These are phyloP conservation scores for Monochamus alternatus DNA, from an alignment of 2,888 invertebrate genomes.

Conservation along the genomic window DNA sequence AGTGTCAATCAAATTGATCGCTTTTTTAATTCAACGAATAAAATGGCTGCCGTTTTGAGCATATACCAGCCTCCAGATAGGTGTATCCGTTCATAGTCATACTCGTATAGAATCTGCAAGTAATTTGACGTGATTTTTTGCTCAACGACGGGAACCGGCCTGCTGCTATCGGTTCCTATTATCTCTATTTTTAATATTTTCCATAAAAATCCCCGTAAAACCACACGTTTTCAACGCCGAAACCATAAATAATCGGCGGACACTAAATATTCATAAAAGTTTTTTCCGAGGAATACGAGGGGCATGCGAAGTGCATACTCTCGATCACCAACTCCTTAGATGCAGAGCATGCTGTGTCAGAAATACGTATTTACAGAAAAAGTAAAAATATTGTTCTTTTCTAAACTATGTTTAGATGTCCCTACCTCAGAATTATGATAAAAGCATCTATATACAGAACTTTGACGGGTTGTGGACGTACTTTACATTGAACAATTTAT, in stretches of 20 bases:
- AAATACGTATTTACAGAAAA: too few relatives aligned
- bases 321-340: too few relatives aligned
- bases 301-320: too few relatives aligned
- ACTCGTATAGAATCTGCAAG: background rate
- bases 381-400: too few relatives aligned
- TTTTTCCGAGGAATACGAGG: too few relatives aligned
- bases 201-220: conserved; percentile 14
- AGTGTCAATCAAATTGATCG: background rate
- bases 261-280: conserved; percentile 18
- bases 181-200: background rate
- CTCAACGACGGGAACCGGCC: background rate
- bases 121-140: background rate
- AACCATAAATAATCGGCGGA: conserved; percentile 15
- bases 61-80: background rate
- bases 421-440: too few relatives aligned
- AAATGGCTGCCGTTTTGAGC: background rate
- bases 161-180: background rate
- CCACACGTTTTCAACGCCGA: conserved; percentile 8
- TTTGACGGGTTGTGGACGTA: too few relatives aligned
- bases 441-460: too few relatives aligned
- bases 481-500: too few relatives aligned
- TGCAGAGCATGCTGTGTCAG: too few relatives aligned
- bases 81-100: background rate
- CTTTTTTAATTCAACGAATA: background rate
- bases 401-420: too few relatives aligned